Base-by-base conservation (phyloP, 1,140 invertebrate species). In the Tyrophagus putrescentiae region DNA sequence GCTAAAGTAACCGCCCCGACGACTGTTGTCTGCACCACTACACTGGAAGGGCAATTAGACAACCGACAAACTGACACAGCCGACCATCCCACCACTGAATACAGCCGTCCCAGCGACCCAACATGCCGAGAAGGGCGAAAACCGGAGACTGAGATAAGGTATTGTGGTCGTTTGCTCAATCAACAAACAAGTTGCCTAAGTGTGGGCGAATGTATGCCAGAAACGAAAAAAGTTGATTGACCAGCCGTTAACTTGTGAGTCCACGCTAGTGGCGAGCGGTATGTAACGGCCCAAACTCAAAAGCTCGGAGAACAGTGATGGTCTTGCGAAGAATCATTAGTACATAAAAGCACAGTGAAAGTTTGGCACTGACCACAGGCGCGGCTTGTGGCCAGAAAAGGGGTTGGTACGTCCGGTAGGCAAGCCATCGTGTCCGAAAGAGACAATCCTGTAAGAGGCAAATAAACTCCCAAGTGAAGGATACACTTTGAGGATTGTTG, bases 351-450 rank as follows among this genome's bases (percentile, higher is more conserved):
- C 82, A 67, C 87, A 92, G 69, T 85, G 86, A 68, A 95, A 93
- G 73, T 95, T 94, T 1, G 96, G 74, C 72, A 87, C 90, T 94
- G 87, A 13, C 90, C 88, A 70, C 84, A 87, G 58, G 84, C 87
- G 69, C 88, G 76, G 0, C 89, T 89, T 41, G 92, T 68, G 62
- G 91, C 87, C 3, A 85, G 79, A 65, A 78, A 89, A 33, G n/a
- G 76, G 77, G 69, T 86, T 87, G 0, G 72, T 69, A 0, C 80
- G 65, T 48, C n/a, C 80, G 73, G 66, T 87, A 91, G 66, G 0
- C 31, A 34, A 13, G 21, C n/a, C 56, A 31, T 68, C 87, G 79
- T 3, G 83, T 78, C 0, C 83, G 70, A 67, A 92, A 92, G 0
- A 93, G 75, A 0, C 77, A 77, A 1, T 82, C 62, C 68, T 91